Evolutionary conservation across 1,140 invertebrate genomes (phyloP), one percentile per base, ranked within the genome.

Genomic region (Nephila pilipes): DNA sequence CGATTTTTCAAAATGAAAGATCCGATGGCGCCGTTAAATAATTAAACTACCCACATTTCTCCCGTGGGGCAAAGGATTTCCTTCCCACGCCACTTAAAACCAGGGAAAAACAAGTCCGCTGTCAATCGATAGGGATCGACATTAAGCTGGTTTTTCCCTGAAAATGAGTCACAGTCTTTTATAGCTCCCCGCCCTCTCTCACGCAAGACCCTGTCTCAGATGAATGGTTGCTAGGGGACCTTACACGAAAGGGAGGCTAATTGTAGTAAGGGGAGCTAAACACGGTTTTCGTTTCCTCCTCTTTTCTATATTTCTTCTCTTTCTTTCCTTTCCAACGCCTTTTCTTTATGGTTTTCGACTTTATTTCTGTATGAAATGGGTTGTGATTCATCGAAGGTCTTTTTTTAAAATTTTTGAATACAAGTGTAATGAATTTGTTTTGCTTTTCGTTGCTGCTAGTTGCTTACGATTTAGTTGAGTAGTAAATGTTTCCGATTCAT

Each of bases 41-140:
- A 46, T 46, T 46, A 8, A 46, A 46, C 46, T 46, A 5, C 46
- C 46, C 0, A 8, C 4, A 46, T 46, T 10, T 46, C 46, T 46
- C 46, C 46, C 46, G 12, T 46, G 46, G 38, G 46, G 6, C 46
- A 46, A 46, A 46, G 46, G 8, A 10, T 36, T 75, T 32, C 16
- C 25, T 75, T 75, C 29, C 69, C 69, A 75, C 69, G 29, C 69
- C 69, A 75, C 32, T 75, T 36, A 75, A 36, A 29, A 29, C 69
- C 36, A 1, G 46, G 10, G 38, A 46, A 46, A 46, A 46, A 46
- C 46, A 46, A 2, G 8, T 32, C 69, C 6, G 1, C 2, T 6
- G 29, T 75, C 25, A 54, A 83, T 83, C 81, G 81, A 83, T 83
- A 14, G 32, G 46, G n/a, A 36, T 20, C 29, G 79, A 81, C 36